Base-by-base conservation (phyloP, 2,113 vertebrate species). In the Shinisaurus crocodilurus region DNA sequence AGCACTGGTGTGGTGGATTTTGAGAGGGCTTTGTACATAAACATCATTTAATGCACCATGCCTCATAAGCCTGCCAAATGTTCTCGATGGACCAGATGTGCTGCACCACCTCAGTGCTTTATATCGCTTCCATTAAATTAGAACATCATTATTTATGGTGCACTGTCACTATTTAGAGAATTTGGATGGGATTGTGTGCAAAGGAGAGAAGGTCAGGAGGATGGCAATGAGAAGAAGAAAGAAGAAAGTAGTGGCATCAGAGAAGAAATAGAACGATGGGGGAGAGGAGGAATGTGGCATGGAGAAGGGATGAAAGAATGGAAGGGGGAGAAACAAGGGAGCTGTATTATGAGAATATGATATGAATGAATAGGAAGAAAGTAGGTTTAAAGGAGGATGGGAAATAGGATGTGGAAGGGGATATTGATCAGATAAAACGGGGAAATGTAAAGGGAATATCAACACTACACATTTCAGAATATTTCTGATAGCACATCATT, bases 71-170 rank as follows among this genome's bases (percentile, higher is more conserved):
- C 34, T 32, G 60, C 27, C 83, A 92, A 91, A 82, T 54, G 13
- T 89, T 90, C 87, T 50, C 92, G 86, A 91, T 45, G 67, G 88
- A 1, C 69, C 69, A 87, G 69, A 63, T 90, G 74, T 37, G 74
- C 40, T 82, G 37, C 86, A 29, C 45, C 79, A 60, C 40, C 86
- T 83, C 60, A 9, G 65, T 91, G 7, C 12, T 88, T 79, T 32
- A 6, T 89, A 23, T 50, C 82, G 40, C 40, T 8, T 0, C 54
- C 63, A 23, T 1, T 83, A 83, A 89, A 89, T 75, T 34, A 82
- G 6, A 5, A 18, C 34, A 50, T 63, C 54, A n/a, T 27, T 88
- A 69, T 57, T 37, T 70, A 60, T 84, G 37, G 27, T 88, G 60
- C 10, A 85, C 27, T 45, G 90, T 85, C 54, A 60, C 43, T 87